Base-by-base conservation (phyloP, 2,113 vertebrate species). In the Dicaeum eximium region DNA sequence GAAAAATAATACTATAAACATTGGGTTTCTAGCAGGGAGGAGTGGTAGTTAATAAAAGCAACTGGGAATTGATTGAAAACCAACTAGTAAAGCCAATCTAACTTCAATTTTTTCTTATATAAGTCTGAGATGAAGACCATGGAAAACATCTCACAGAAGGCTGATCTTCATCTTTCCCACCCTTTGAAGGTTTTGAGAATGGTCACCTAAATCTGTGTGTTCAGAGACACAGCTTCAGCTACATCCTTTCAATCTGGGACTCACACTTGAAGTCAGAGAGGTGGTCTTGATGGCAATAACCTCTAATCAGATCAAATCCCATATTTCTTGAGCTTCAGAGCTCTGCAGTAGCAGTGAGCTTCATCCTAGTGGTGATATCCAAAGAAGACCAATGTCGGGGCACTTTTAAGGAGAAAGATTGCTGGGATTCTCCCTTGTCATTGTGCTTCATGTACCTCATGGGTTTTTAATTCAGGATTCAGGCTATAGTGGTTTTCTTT, bases 1-100 rank as follows among this genome's bases (percentile, higher is more conserved):
- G 66, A 77, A 95, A 89, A 93, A 95, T 73, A 90, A 77, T 88
- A 61, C 44, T 66, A 70, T 93, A 90, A 92, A 80, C 54, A 56
- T 38, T 40, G 58, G n/a, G 9, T 94, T 95, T 94, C 62, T 73
- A 96, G 38, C 38, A 54, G 91, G 42, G 73, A 87, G 53, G 37
- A 78, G 18, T 72, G 27, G 38, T 66, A 88, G 58, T 47, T 85
- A 87, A 81, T 85, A 79, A 65, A 80, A 85, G 13, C 1, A 4
- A 67, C 17, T 44, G 38, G 28, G 50, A 75, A 80, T 54, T 80
- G 78, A 24, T 75, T 92, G 60, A 72, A 95, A 97, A 80, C 5
- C 33, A 80, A 4, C 30, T 69, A 85, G 50, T 51, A 73, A 88
- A 87, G 45, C 17, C 6, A 88, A 31, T 42, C 15, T 64, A 47